Percentiles rank a stretch among this genome's conserved stretches.
Conservation (phyloP, 2,888 invertebrate species). For the Gastrophysa polygoni region DNA sequence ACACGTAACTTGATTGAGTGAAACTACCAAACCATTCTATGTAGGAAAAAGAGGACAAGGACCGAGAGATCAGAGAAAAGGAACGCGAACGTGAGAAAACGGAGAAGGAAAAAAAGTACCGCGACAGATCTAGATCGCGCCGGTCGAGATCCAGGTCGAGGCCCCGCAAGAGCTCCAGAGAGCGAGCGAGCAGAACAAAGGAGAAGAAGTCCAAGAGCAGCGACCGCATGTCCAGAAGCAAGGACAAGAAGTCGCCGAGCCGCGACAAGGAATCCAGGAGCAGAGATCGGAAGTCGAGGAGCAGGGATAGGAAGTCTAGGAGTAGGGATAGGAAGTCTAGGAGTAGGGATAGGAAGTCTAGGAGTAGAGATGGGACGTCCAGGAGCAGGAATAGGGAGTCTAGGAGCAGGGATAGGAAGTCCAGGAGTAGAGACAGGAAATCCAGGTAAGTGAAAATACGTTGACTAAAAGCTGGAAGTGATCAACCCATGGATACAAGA, state of each 20-base stretch:
- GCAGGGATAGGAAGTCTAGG: slow-evolving; percentile 38
- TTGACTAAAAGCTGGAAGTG: slow-evolving; percentile 89
- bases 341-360: slow-evolving; percentile 42
- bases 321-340: slow-evolving; percentile 33
- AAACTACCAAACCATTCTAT: too few species aligned
- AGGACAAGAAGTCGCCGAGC: slow-evolving; percentile 36
- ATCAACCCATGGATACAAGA: slow-evolving; percentile 99
- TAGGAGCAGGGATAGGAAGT: slow-evolving; percentile 30
- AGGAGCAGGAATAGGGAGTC: slow-evolving; percentile 44
- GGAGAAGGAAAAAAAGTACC: slow-evolving; percentile 59
- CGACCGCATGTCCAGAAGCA: slow-evolving; percentile 41
- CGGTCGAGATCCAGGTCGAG: slow-evolving; percentile 47
- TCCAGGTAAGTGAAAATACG: slow-evolving; percentile 14
- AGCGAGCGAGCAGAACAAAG: slow-evolving; percentile 24
- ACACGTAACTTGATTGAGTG: too few species aligned
- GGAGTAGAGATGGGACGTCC: slow-evolving; percentile 34
- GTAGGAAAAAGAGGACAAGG: slow-evolving; percentile 77
- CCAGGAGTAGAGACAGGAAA: slow-evolving; percentile 31
- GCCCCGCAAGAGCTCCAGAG: slow-evolving; percentile 21
- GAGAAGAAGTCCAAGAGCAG: slow-evolving; percentile 39
- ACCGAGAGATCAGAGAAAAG: slow-evolving; percentile 59
- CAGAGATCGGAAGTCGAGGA: slow-evolving; percentile 42
- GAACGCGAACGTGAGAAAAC: slow-evolving; percentile 55
- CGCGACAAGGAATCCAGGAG: slow-evolving; percentile 38
- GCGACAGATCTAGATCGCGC: slow-evolving; percentile 55